Base-by-base conservation (phyloP, 92 coral and sea anemone species). In the Porites rus region DNA sequence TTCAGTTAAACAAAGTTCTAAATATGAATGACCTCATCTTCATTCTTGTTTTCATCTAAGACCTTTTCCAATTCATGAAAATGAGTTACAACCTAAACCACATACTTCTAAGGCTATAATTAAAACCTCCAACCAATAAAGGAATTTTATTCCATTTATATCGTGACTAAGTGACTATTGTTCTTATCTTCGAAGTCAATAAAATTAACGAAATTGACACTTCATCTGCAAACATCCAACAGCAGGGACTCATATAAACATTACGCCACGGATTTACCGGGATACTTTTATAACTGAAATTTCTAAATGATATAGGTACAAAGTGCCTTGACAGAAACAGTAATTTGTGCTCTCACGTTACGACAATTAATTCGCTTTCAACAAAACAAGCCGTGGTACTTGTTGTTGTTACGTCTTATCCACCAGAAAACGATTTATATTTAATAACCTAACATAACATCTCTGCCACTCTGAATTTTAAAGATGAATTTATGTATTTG, bases 351-450 rank as follows among this genome's bases (percentile, higher is more conserved):
- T 54, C 69, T 69, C 1, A 20, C 64, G n/a, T 20, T 38, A 14
- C 64, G 8, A 51, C 67, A n/a, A 22, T 19, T 53, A 14, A 18
- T 61, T 22, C 51, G 74, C 28, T 18, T 18, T 53, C 9, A 19
- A 81, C 76, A 80, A 80, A 67, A 24, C 67, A 67, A 56, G 85
- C 31, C 19, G 0, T 11, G 59, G 59, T 62, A 64, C 79, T 83
- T 83, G 87, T 43, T 1, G 22, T 28, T 7, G 73, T 38, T 46
- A 83, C 20, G 58, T 61, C 51, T 19, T 7, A 38, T 72, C 72
- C 87, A 83, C 86, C 86, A 72, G 78, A 82, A 83, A 62, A 21
- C 54, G 9, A 83, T 83, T 13, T 83, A 83, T 83, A 43, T 83
- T 83, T 72, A 83, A 83, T 83, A 79, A 72, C 73, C 72, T 20